Evolutionary conservation across 2,888 invertebrate species (phyloP).

Genomic region (Hymenopus coronatus): DNA sequence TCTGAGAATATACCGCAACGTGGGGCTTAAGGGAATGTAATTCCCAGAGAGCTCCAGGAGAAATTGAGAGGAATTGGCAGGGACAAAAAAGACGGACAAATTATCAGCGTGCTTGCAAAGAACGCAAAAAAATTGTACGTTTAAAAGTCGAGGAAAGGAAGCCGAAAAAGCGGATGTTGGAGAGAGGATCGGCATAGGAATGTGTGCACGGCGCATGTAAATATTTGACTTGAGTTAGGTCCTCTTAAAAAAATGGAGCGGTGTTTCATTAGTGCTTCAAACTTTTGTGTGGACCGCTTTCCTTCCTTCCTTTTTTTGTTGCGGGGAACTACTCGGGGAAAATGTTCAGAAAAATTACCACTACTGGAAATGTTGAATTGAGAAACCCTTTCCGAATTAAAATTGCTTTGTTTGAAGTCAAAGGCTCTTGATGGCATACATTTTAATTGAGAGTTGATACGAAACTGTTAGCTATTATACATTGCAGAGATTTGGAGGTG

Average conservation of each 20-base stretch:
- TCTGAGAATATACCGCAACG: not conserved
- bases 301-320: not conserved
- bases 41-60: not conserved
- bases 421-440: not conserved
- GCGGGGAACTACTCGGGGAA: not conserved
- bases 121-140: not conserved
- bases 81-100: not conserved
- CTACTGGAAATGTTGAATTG: not conserved
- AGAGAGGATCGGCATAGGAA: not conserved
- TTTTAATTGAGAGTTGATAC: not conserved
- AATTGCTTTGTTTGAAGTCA: not conserved
- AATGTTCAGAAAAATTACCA: not conserved
- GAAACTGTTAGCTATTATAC: too few species aligned
- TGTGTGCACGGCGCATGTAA: not conserved
- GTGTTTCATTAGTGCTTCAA: not conserved
- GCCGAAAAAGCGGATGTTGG: too few species aligned
- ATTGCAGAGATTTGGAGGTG: too few species aligned
- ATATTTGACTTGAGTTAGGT: not conserved
- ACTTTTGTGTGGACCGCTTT: not conserved
- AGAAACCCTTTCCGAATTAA: not conserved
- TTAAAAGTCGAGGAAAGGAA: not conserved
- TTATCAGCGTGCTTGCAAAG: not conserved
- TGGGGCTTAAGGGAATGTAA: not conserved
- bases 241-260: not conserved
- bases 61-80: not conserved